Percentiles rank a stretch among this genome's conserved stretches.
Conservation (phyloP, 2,113 vertebrate genomes). For the Heterotis niloticus region DNA sequence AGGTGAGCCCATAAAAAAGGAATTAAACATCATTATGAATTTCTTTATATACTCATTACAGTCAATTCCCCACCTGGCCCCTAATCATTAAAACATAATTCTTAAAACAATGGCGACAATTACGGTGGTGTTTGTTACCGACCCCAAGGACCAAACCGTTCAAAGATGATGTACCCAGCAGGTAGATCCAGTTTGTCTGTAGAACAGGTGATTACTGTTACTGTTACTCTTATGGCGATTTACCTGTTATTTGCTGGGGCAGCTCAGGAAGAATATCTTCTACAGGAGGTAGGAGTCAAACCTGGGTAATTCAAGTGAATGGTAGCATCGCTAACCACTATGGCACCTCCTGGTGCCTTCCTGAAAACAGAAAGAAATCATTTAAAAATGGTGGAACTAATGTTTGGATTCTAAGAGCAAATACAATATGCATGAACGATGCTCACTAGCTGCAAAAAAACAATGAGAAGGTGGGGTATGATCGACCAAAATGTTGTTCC, state of each 20-base stretch:
- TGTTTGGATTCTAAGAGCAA: too few relatives aligned
- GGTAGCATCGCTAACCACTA: background rate
- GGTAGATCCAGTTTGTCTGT: background rate
- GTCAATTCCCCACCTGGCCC: conserved; percentile 66
- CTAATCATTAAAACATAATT: conserved; percentile 61
- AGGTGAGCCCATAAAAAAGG: conserved; percentile 58
- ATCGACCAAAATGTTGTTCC: background rate
- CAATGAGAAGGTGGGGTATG: too few relatives aligned
- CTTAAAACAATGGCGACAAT: conserved; percentile 61
- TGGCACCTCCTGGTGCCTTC: background rate
- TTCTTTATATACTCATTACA: conserved; percentile 65
- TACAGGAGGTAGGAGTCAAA: too few relatives aligned
- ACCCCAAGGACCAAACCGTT: background rate
- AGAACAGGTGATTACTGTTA: background rate
- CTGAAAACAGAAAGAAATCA: background rate
- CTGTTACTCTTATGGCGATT: too few relatives aligned
- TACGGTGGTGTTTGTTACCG: conserved; percentile 47
- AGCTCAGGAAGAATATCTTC: too few relatives aligned
- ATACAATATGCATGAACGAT: too few relatives aligned
- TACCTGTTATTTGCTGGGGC: too few relatives aligned
- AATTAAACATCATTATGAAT: conserved; percentile 59
- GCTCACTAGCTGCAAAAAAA: background rate
- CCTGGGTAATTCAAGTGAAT: too few relatives aligned
- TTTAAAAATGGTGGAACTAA: too few relatives aligned
- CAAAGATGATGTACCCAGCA: background rate